These are phyloP conservation scores for Prionailurus viverrinus DNA, from an alignment of 2,113 vertebrate genomes.

Conservation along the genomic window DNA sequence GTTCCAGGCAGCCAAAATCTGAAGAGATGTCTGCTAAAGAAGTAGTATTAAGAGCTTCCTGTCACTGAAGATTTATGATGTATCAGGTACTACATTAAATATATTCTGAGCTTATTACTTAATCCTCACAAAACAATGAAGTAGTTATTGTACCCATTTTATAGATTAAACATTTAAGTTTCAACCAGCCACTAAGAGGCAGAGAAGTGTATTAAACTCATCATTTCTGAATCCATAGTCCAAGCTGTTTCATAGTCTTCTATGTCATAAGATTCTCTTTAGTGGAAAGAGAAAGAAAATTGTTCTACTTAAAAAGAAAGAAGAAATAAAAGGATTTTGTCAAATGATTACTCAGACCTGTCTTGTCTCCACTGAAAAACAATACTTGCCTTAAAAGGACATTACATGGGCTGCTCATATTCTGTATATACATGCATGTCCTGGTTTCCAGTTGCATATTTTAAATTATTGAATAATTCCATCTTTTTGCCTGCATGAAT, in stretches of 20 bases:
- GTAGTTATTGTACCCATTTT: background rate
- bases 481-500: background rate
- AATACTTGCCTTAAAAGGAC: background rate
- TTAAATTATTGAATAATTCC: background rate
- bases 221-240: background rate
- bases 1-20: background rate
- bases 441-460: background rate
- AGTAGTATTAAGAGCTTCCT: background rate
- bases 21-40: background rate
- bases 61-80: background rate
- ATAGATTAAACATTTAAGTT: background rate
- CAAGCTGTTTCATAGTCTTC: background rate
- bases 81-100: background rate
- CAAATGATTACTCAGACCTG: background rate
- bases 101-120: background rate
- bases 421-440: accelerated
- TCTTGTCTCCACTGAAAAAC: background rate
- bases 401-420: accelerated
- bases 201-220: background rate
- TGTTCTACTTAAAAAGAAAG: background rate
- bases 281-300: background rate
- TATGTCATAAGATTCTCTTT: background rate
- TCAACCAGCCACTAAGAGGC: background rate
- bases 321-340: background rate
- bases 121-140: background rate